These are phyloP conservation scores for Sebastes glaucus DNA, from an alignment of 2,797 vertebrate genomes.

Conservation along the genomic window DNA sequence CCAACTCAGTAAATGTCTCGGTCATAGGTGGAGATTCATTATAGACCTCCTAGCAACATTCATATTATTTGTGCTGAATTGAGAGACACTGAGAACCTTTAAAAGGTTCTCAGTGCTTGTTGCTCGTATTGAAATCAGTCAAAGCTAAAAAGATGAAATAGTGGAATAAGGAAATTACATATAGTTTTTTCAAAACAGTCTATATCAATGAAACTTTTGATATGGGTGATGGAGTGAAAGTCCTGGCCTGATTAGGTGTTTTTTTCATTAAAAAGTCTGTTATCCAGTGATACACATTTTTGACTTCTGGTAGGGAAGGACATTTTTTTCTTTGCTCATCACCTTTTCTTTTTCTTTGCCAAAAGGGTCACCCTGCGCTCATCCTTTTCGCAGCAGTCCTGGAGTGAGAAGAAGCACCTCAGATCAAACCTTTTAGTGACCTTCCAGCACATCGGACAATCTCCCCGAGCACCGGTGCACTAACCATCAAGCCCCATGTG, in stretches of 20 bases:
- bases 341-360: not conserved
- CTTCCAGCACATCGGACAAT: slow-evolving; percentile 53
- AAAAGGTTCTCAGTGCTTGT: not conserved
- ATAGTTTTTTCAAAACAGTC: not conserved
- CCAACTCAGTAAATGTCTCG: no score
- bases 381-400: slow-evolving; percentile 20
- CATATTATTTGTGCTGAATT: not conserved
- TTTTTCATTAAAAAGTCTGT: not conserved
- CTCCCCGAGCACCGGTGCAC: slow-evolving; percentile 36
- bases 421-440: slow-evolving; percentile 63
- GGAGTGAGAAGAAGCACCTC: slow-evolving; percentile 13
- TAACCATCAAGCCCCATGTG: slow-evolving; percentile 49
- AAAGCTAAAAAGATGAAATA: not conserved
- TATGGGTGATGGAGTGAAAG: not conserved
- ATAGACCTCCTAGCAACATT: not conserved
- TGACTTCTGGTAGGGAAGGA: not conserved
- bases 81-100: not conserved
- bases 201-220: not conserved
- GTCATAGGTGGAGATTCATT: no score
- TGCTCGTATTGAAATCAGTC: not conserved
- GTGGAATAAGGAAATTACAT: not conserved
- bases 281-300: not conserved
- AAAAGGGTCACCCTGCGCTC: slow-evolving; percentile 2
- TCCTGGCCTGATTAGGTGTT: not conserved
- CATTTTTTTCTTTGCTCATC: not conserved